Percentiles rank a stretch among this genome's conserved stretches.
phyloP scores from a whole-genome alignment of 2,888 invertebrate species.

The Napeogenes sylphis region DNA sequence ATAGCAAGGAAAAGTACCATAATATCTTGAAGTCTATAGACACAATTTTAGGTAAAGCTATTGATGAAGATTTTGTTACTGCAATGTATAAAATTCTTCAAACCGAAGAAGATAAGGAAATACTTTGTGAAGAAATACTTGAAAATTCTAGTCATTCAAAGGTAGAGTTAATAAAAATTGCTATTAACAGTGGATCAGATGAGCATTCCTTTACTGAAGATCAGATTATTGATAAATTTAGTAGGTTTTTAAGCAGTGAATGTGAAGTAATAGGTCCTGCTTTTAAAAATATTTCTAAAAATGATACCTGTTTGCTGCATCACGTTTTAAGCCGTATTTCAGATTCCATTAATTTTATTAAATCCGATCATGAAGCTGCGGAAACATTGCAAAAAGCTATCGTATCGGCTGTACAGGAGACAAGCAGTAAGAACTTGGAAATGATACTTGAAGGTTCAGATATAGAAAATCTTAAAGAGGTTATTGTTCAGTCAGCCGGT shows the following conservation, averaged over 20 bases:
- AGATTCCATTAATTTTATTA: constrained; percentile 77
- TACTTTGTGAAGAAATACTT: constrained; percentile 68
- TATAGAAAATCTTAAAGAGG: constrained; percentile 61
- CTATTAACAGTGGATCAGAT: constrained; percentile 63
- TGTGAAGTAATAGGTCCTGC: constrained; percentile 79
- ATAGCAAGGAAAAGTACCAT: constrained; percentile 71
- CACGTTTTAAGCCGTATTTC: constrained; percentile 80
- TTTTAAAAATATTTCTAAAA: constrained; percentile 81
- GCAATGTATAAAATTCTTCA: constrained; percentile 72
- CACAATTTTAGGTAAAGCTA: constrained; percentile 69
- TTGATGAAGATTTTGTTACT: constrained; percentile 67
- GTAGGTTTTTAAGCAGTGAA: constrained; percentile 80
- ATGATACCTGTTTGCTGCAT: constrained; percentile 78
- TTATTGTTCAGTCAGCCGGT: constrained; percentile 81
- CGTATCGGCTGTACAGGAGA: constrained; percentile 80
- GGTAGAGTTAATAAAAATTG: constrained; percentile 79
- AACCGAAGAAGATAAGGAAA: constrained; percentile 71
- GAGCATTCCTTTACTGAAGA: constrained; percentile 74
- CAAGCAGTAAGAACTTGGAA: constrained; percentile 78
- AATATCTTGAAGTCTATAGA: constrained; percentile 73
- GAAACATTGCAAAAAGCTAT: constrained; percentile 83
- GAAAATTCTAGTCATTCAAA: constrained; percentile 77
- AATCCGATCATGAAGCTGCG: constrained; percentile 80
- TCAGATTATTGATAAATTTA: constrained; percentile 80
- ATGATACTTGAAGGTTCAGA: constrained; percentile 72